Base-by-base conservation (phyloP, 2,888 invertebrate species). In the Cerastis leucographa region DNA sequence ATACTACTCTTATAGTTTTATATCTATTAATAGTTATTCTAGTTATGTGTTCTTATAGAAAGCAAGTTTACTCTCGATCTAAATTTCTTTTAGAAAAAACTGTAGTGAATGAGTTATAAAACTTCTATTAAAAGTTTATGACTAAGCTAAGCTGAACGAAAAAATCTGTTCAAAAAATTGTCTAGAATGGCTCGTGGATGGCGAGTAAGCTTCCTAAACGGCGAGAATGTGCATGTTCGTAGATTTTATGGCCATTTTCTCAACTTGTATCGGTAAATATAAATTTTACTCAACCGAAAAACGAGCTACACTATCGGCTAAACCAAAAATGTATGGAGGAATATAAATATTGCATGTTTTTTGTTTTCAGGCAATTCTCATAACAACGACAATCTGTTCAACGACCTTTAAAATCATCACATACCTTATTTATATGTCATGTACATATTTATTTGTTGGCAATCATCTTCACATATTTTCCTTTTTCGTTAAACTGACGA, bases 1-100 rank as follows among this genome's bases (percentile, higher is more conserved):
- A 67, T 90, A 88, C 76, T 81, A 81, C 71, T 75, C 73, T 74
- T 73, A 69, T 87, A 86, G 80, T 77, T 82, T 76, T 79, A 69
- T 70, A 14, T 74, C 69, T 76, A 70, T 76, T 68, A 65, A 72
- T 73, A 59, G 65, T 76, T 51, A 69, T 44, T 44, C 22, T 88
- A 80, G 87, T 78, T 75, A 66, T 12, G 59, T 80, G 74, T 77
- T 72, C 68, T 44, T 61, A 68, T 76, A 79, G 67, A 83, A 72
- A 22, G 51, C 66, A 71, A 62, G 83, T 71, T 70, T 78, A 79
- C 66, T 86, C 70, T 74, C 40, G 62, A 51, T 67, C 29, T 62
- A 51, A 42, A 40, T 12, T 40, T 7, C 22, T 40, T 40, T 62
- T 12, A 22, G 22, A n/a, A 12, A n/a, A 54, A 54, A 12, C 3